Conservation (phyloP, 2,797 vertebrate species). For the Melanotaenia pygmaea region DNA sequence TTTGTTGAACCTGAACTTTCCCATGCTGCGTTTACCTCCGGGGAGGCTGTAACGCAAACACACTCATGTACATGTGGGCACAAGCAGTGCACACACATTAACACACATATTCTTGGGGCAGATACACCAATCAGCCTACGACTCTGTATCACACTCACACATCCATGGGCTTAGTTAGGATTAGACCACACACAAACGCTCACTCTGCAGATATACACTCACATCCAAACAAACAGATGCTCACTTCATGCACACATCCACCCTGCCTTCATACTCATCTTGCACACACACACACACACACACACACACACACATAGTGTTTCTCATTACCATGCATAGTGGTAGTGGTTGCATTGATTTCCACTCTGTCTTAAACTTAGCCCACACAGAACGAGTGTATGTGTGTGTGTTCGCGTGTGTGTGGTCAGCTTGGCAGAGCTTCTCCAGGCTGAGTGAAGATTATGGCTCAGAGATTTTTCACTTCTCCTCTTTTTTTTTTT, state of each 20-base stretch:
- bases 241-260: constrained; percentile 36
- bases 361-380: constrained; percentile 75
- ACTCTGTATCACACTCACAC: constrained; percentile 73
- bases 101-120: constrained; percentile 26
- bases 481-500: constrained; percentile 44
- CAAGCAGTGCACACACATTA: constrained; percentile 1
- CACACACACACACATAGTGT: constrained; percentile 28
- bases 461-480: constrained; percentile 78
- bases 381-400: constrained; percentile 55
- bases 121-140: constrained; percentile 67
- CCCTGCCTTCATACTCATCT: constrained; percentile 4
- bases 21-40: constrained; percentile 39
- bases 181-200: constrained; percentile 60
- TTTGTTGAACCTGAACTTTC: constrained; percentile 56
- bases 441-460: constrained; percentile 78
- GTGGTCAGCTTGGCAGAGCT: constrained; percentile 75
- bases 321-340: constrained; percentile 77
- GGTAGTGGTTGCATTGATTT: constrained; percentile 77
- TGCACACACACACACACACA: constrained; percentile 11
- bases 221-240: constrained; percentile 44
- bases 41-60: background rate
- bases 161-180: constrained; percentile 72
- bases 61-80: background rate
- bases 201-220: constrained; percentile 53
- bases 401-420: constrained; percentile 57